A percentile compares a stretch with the other conserved stretches of the same genome.
These are phyloP conservation scores for Trididemnum clinides DNA, from an alignment of 23 tunicate species.

Conservation along the genomic window DNA sequence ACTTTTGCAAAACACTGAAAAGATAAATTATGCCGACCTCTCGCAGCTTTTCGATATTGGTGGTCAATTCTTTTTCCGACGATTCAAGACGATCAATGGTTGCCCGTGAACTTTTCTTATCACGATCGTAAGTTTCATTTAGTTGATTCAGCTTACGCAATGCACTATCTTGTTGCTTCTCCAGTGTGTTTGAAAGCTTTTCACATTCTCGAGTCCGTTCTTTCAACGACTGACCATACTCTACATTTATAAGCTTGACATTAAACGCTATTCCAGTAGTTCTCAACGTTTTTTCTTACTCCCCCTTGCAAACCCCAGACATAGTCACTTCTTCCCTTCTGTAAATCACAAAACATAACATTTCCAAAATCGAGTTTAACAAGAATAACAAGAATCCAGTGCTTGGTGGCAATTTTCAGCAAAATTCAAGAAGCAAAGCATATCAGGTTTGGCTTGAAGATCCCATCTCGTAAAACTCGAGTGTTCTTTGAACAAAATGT, in stretches of 20 bases:
- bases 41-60: slow-evolving; percentile 15
- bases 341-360: not conserved
- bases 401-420: no score
- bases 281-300: not conserved
- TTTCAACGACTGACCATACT: slow-evolving; percentile 83
- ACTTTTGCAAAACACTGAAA: no score
- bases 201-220: slow-evolving; percentile 84
- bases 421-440: no score
- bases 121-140: slow-evolving; percentile 55
- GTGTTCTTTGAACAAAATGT: no score
- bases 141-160: slow-evolving; percentile 65
- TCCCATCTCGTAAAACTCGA: no score
- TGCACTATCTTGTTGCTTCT: slow-evolving; percentile 88
- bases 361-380: not conserved
- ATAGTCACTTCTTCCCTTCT: no score
- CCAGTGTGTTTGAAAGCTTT: slow-evolving; percentile 64
- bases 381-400: no score
- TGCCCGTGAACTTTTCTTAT: slow-evolving; percentile 36
- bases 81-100: slow-evolving; percentile 52
- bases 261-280: no score
- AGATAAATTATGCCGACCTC: no score
- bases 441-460: no score
- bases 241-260: no score
- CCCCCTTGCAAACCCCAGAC: no score
- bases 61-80: slow-evolving; percentile 16